phyloP scores from a whole-genome alignment of 2,888 invertebrate species.

The Xylota sylvarum region DNA sequence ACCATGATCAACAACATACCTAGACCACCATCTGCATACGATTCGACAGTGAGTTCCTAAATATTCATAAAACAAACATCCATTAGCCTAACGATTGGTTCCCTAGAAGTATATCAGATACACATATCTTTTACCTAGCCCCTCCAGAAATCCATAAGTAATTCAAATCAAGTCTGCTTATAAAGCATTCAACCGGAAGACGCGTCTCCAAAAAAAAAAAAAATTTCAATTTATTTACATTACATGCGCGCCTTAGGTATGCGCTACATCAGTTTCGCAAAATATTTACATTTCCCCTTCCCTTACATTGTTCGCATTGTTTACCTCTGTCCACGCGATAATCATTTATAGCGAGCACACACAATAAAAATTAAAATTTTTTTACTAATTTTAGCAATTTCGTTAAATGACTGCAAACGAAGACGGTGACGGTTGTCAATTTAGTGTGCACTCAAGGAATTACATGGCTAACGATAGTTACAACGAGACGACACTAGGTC shows the following conservation, averaged over 20 bases:
- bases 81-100: not conserved
- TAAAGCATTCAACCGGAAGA: constrained; percentile 54
- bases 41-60: too few relatives aligned
- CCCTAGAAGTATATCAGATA: not conserved
- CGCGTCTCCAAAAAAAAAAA: constrained; percentile 37
- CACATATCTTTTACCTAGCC: not conserved
- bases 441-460: constrained; percentile 18
- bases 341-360: constrained; percentile 16
- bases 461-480: constrained; percentile 44
- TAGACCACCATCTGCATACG: too few relatives aligned
- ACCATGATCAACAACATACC: too few relatives aligned
- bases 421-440: constrained; percentile 40
- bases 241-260: constrained; percentile 17
- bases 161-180: constrained; percentile 32
- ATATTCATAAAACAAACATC: not conserved
- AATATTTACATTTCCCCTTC: constrained; percentile 58
- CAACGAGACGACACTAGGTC: constrained; percentile 73
- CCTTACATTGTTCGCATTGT: constrained; percentile 48
- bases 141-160: constrained; percentile 9
- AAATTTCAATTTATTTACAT: constrained; percentile 53
- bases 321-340: constrained; percentile 9
- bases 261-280: constrained; percentile 31
- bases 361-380: constrained; percentile 24
- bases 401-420: constrained; percentile 21
- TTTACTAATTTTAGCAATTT: constrained; percentile 49